phyloP scores from a whole-genome alignment of 2,888 invertebrate species.

The Chaitophorus viminalis region DNA sequence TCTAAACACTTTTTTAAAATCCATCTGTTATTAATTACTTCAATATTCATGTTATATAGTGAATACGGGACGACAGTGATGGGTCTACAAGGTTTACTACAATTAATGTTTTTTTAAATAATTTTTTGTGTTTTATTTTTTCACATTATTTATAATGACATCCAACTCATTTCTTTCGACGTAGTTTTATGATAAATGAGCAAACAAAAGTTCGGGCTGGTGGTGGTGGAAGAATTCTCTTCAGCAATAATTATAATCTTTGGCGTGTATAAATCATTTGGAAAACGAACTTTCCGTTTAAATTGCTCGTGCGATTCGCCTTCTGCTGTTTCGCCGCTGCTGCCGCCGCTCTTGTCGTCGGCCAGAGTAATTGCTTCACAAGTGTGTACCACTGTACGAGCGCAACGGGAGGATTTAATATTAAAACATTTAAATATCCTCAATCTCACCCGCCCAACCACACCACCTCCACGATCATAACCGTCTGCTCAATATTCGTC shows the following conservation, averaged over 20 bases:
- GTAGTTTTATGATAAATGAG: conserved; percentile 44
- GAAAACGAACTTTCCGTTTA: conserved; percentile 62
- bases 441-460: neutral
- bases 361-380: conserved; percentile 53
- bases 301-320: conserved; percentile 50
- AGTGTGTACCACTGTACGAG: conserved; percentile 47
- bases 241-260: conserved; percentile 58
- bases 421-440: conserved; percentile 56
- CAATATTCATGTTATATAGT: neutral
- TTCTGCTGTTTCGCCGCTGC: conserved; percentile 26
- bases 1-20: neutral
- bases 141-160: conserved; percentile 44
- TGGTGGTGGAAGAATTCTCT: neutral
- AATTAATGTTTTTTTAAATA: conserved; percentile 11
- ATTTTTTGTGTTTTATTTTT: neutral
- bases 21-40: neutral
- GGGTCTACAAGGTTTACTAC: conserved; percentile 6
- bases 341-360: neutral
- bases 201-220: conserved; percentile 37
- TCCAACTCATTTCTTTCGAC: conserved; percentile 33
- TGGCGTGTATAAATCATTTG: conserved; percentile 60
- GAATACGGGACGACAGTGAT: neutral
- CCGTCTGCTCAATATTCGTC: neutral
- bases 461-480: too few species aligned
- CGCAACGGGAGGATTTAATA: conserved; percentile 52